Conservation (phyloP, 2,113 vertebrate species). For the Suncus etruscus region DNA sequence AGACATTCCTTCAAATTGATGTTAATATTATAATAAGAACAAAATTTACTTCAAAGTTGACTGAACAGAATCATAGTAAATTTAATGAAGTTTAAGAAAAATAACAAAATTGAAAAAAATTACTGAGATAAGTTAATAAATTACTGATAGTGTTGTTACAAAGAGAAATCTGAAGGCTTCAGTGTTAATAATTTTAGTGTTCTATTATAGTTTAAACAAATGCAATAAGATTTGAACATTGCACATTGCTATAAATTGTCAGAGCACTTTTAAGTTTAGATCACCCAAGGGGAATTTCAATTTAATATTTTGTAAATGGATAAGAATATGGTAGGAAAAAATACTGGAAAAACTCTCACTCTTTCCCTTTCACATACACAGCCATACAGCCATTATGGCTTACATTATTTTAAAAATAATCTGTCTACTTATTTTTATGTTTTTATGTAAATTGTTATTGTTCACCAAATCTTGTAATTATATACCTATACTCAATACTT, state of each 20-base stretch:
- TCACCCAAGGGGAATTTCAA: constrained; percentile 6
- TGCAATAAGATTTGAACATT: constrained; percentile 72
- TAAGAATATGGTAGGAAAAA: neutral
- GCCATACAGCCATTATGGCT: neutral
- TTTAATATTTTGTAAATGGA: constrained; percentile 34
- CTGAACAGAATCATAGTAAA: constrained; percentile 9
- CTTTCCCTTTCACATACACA: neutral
- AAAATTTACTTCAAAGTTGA: constrained; percentile 18
- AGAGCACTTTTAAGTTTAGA: constrained; percentile 74
- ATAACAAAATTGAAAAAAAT: constrained; percentile 14
- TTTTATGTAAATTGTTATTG: neutral
- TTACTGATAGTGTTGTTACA: constrained; percentile 42
- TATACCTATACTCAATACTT: neutral
- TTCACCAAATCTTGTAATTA: neutral
- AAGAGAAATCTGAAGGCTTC: constrained; percentile 79
- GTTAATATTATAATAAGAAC: neutral
- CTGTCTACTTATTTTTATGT: neutral
- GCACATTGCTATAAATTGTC: constrained; percentile 66
- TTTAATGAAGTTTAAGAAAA: constrained; percentile 49
- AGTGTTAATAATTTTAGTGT: constrained; percentile 75
- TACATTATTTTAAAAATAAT: neutral
- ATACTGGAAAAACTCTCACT: neutral
- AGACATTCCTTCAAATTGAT: neutral
- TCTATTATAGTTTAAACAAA: constrained; percentile 75
- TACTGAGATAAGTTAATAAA: constrained; percentile 68